These are phyloP conservation scores for Stratiomys singularior DNA, from an alignment of 2,888 invertebrate species.

Conservation along the genomic window DNA sequence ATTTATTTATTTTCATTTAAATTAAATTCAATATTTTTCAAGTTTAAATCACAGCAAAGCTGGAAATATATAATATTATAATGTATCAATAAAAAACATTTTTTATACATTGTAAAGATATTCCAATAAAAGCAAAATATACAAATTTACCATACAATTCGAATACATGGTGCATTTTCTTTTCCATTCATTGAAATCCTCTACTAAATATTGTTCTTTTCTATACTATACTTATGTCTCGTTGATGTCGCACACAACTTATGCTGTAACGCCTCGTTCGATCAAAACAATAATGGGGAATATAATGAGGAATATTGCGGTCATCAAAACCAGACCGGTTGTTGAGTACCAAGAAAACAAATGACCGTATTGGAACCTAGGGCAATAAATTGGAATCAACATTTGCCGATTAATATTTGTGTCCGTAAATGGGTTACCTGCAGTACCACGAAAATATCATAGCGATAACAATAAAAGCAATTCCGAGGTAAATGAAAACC, in stretches of 20 bases:
- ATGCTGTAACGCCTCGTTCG: slow-evolving; percentile 51
- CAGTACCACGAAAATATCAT: slow-evolving; percentile 56
- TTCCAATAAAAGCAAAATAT: slow-evolving; percentile 37
- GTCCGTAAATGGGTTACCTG: slow-evolving; percentile 52
- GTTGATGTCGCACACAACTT: background rate
- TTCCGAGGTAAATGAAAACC: slow-evolving; percentile 53
- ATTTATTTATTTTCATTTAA: slow-evolving; percentile 16
- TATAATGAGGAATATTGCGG: slow-evolving; percentile 55
- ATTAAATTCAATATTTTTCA: slow-evolving; percentile 19
- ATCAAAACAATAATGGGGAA: slow-evolving; percentile 55
- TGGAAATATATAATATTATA: slow-evolving; percentile 31
- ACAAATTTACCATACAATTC: slow-evolving; percentile 34
- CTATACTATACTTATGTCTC: too few species aligned
- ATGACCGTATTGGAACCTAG: slow-evolving; percentile 69
- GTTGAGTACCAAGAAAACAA: slow-evolving; percentile 65
- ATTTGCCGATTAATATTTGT: background rate
- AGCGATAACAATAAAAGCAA: slow-evolving; percentile 53
- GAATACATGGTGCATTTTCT: slow-evolving; percentile 10
- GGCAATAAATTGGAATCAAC: background rate
- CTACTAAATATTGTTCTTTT: background rate
- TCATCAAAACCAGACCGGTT: slow-evolving; percentile 55
- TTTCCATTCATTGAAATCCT: slow-evolving; percentile 14
- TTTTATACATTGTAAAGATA: slow-evolving; percentile 17
- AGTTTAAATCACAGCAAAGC: slow-evolving; percentile 43
- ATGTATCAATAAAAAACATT: slow-evolving; percentile 38